These are phyloP conservation scores for Onchidella celtica DNA, from an alignment of 2,888 invertebrate genomes.

Conservation along the genomic window DNA sequence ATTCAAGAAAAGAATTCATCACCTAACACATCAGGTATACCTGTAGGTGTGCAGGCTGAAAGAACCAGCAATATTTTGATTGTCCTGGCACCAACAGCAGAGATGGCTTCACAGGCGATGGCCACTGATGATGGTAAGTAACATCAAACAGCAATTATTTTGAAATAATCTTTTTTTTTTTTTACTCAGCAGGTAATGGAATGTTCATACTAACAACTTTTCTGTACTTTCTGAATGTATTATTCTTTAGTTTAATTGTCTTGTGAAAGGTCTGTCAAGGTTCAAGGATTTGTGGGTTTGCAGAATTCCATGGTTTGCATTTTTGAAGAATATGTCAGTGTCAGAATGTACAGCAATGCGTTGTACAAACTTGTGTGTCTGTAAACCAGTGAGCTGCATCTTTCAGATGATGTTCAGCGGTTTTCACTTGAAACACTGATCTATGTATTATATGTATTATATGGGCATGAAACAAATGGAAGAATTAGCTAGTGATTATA, in stretches of 20 bases:
- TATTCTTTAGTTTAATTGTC: neutral
- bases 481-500: too few species aligned
- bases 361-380: too few species aligned
- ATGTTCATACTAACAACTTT: neutral
- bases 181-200: neutral
- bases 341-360: too few species aligned
- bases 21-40: neutral
- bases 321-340: too few species aligned
- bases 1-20: neutral
- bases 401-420: too few species aligned
- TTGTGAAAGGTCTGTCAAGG: neutral
- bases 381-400: too few species aligned
- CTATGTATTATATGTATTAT: too few species aligned
- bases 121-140: conserved; percentile 30
- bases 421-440: too few species aligned
- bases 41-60: neutral
- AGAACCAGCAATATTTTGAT: conserved; percentile 19
- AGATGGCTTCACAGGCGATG: conserved; percentile 40
- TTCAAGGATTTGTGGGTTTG: too few species aligned
- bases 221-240: neutral
- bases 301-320: too few species aligned
- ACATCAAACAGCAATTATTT: neutral
- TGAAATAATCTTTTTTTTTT: neutral
- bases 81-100: conserved; percentile 33
- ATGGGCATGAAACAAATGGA: too few species aligned